phyloP scores from a whole-genome alignment of 2,797 vertebrate genomes.

The Arrhamphus sclerolepis region DNA sequence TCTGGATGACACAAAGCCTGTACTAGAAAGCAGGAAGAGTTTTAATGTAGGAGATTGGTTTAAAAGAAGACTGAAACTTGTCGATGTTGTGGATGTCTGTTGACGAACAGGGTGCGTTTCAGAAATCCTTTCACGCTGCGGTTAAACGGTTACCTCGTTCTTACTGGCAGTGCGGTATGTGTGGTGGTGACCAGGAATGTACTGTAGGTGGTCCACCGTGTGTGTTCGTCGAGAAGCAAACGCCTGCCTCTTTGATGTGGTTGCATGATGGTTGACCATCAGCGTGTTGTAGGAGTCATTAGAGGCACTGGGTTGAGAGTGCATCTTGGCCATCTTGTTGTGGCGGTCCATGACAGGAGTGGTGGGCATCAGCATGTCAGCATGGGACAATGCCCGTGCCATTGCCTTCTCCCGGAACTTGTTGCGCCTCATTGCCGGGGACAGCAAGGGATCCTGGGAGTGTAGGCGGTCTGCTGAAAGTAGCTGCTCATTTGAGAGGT shows the following conservation, averaged over 20 bases:
- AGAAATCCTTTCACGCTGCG: constrained; percentile 11
- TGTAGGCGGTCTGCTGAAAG: constrained; percentile 93
- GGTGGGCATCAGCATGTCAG: constrained; percentile 91
- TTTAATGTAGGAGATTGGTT: constrained; percentile 48
- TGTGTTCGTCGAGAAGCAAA: constrained; percentile 95
- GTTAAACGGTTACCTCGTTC: constrained; percentile 98
- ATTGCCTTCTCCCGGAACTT: constrained; percentile 87
- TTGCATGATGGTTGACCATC: constrained; percentile 83
- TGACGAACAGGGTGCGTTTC: constrained; percentile 17
- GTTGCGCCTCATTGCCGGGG: constrained; percentile 90
- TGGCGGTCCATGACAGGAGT: constrained; percentile 94
- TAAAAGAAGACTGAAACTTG: constrained; percentile 36
- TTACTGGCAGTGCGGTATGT: constrained; percentile 96
- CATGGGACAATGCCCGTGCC: constrained; percentile 92
- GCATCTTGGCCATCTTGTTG: constrained; percentile 95
- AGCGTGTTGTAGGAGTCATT: constrained; percentile 93
- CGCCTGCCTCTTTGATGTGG: constrained; percentile 92
- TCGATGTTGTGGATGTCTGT: constrained; percentile 24
- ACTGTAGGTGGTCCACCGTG: constrained; percentile 97
- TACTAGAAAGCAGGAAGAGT: constrained; percentile 72
- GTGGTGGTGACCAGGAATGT: constrained; percentile 90
- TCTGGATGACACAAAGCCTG: constrained; percentile 70
- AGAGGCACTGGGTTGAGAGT: constrained; percentile 93
- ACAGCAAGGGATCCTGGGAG: constrained; percentile 96
- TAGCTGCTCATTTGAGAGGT: constrained; percentile 93